Evolutionary conservation across 2,888 invertebrate genomes (phyloP), one percentile per base, ranked within the genome.

Genomic region (Odontothrips loti): DNA sequence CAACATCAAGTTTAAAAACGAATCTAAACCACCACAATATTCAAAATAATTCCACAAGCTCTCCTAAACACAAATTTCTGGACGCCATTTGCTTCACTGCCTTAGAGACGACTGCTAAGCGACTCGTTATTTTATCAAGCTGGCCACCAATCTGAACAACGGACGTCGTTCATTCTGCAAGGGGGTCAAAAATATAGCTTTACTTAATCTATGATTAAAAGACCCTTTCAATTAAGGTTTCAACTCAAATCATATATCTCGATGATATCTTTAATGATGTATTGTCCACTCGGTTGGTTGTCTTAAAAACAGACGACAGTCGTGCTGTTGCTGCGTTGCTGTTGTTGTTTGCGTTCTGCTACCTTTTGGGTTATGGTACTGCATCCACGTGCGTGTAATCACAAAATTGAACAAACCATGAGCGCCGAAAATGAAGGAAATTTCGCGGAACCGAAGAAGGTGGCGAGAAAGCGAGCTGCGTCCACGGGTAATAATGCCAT

Each of bases 401-500:
- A 43, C 34, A 6, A 43, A 43, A 6, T 43, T 6, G 34, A 43
- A 6, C 3, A 1, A 68, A 23, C 43, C 63, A 78, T 48, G 27
- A 43, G n/a, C 20, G 78, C 47, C 27, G 68, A 34, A 48, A 78
- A 48, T 75, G 80, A 80, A 80, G 47, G 9, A 15, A 47, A 29
- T 80, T 34, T 47, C 29, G 80, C 29, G 15, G 78, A 80, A 2
- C 48, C 63, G 23, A 80, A 79, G 47, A 80, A 82, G 81, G 89
- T 87, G 84, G 84, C 88, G 23, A 88, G 88, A 85, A 91, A 91
- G 87, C 87, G 91, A 83, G 88, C 88, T 1, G 86, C 88, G 27
- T 88, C 89, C 0, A 88, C 89, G 84, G 88, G 88, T 83, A 90
- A 90, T 79, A 89, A 89, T 83, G 88, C 87, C 80, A 93, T 93